Conservation (phyloP, 2,113 vertebrate species). For the Pontoporia blainvillei region DNA sequence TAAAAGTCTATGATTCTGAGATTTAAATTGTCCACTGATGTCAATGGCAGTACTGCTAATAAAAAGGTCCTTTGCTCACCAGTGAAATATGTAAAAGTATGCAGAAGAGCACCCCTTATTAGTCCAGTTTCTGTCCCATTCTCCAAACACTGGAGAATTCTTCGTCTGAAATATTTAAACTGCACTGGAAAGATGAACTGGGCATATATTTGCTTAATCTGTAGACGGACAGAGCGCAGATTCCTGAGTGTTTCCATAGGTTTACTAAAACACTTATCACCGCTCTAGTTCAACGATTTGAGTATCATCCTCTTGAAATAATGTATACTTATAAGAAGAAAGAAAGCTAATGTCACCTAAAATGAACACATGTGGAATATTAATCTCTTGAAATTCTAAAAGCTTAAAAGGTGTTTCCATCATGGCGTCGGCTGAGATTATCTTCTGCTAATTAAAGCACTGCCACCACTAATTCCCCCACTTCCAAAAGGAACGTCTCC, state of each 20-base stretch:
- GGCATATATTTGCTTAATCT: conserved; percentile 60
- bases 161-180: conserved; percentile 61
- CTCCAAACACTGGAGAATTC: conserved; percentile 13
- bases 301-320: conserved; percentile 42
- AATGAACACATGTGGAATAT: conserved; percentile 16
- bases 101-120: neutral
- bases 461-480: neutral
- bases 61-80: neutral
- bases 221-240: conserved; percentile 34
- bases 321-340: conserved; percentile 35
- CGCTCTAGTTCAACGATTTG: conserved; percentile 42
- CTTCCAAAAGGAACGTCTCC: neutral
- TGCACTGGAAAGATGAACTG: conserved; percentile 34
- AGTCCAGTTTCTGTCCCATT: neutral
- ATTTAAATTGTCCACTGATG: neutral
- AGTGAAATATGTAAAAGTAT: neutral
- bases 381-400: conserved; percentile 46
- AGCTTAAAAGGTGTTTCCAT: neutral
- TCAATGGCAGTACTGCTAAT: neutral
- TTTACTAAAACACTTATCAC: conserved; percentile 52
- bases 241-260: conserved; percentile 18
- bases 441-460: neutral
- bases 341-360: conserved; percentile 23
- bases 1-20: neutral
- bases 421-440: neutral